Evolutionary conservation across 2,888 invertebrate genomes (phyloP), one percentile per base, ranked within the genome.

Genomic region (Andrena dorsata): DNA sequence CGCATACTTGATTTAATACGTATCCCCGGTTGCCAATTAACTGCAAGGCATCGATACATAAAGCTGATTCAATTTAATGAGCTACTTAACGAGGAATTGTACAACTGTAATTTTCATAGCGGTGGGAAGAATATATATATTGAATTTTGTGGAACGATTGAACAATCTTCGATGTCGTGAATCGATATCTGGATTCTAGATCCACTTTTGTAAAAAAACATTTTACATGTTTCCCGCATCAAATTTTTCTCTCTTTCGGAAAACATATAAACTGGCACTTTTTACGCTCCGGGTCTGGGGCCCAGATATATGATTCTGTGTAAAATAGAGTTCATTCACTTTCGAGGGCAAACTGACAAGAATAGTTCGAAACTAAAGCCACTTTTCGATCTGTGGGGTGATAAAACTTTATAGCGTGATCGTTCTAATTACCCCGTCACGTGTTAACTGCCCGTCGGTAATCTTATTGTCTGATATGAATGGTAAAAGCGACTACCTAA

Each of bases 11-110:
- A 70, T 69, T 73, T 49, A 64, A 65, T 68, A 77, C 56, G 49
- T 79, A 79, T 74, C 58, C 60, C 28, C 53, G 60, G 30, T 16
- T 63, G 65, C 66, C 68, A 78, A 78, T 78, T 75, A 64, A 51
- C 41, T 58, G 49, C 49, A 35, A 53, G 70, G 49, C 64, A 75
- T 70, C 30, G 65, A 75, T 65, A 49, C 20, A 35, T 0, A 8
- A 10, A 53, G 30, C 32, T 58, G 35, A 20, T 8, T 23, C 2
- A 23, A 32, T 58, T 69, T 26, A 58, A 26, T 26, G n/a, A 65
- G 23, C 23, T 7, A 32, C 10, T 13, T n/a, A 10, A 28, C 13
- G 23, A 61, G 30, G 10, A 13, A 70, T 28, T 70, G 5, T 28
- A 10, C 26, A 20, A 13, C 16, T 10, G 7, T 20, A 20, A 51